A percentile compares a stretch with the other conserved stretches of the same genome.
Evolutionary conservation across 2,113 vertebrate species (phyloP).

Genomic region (Brachirus orientalis): DNA sequence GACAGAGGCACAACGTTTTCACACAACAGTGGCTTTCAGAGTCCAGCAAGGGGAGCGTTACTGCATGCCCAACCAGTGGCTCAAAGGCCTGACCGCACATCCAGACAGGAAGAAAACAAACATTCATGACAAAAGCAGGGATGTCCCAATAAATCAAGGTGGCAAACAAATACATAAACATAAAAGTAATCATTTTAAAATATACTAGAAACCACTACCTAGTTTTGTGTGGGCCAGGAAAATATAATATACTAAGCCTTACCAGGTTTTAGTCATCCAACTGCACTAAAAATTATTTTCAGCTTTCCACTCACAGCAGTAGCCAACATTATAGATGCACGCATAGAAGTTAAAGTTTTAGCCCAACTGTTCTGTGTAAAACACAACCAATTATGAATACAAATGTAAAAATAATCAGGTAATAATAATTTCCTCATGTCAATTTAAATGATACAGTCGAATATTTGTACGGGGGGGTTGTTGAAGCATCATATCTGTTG

Average conservation of each 20-base stretch:
- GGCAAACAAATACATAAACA: background rate
- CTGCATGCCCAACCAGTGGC: constrained; percentile 36
- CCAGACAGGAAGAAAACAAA: constrained; percentile 25
- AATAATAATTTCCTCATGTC: background rate
- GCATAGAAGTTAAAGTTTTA: background rate
- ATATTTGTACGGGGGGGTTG: too few relatives aligned
- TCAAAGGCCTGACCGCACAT: constrained; percentile 36
- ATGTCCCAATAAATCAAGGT: background rate
- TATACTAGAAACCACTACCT: background rate
- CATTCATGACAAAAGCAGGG: constrained; percentile 31
- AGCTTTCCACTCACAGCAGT: too few relatives aligned
- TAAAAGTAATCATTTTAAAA: constrained; percentile 2
- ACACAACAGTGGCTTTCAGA: constrained; percentile 26
- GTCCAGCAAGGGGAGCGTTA: constrained; percentile 11
- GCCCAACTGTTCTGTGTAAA: background rate
- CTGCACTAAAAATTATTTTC: too few relatives aligned
- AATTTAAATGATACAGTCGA: too few relatives aligned
- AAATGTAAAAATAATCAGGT: too few relatives aligned
- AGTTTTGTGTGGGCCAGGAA: too few relatives aligned
- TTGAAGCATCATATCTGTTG: background rate
- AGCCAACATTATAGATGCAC: too few relatives aligned
- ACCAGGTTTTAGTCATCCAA: too few relatives aligned
- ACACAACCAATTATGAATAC: background rate
- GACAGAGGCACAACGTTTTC: constrained; percentile 49
- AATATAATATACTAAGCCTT: too few relatives aligned